Conservation (phyloP, 2,797 vertebrate species). For the Ctenopoma kingsleyae region DNA sequence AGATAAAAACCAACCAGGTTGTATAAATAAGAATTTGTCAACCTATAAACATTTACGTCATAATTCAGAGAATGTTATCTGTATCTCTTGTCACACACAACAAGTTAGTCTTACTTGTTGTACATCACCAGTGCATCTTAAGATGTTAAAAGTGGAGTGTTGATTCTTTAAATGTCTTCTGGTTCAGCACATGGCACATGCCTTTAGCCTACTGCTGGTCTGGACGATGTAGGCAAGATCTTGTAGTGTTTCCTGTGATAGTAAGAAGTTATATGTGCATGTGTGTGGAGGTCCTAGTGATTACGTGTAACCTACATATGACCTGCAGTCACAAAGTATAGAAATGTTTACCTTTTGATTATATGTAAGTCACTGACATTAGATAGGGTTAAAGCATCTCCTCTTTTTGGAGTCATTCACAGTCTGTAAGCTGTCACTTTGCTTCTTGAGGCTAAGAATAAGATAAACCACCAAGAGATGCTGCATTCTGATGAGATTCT, state of each 20-base stretch:
- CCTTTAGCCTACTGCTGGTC: neutral
- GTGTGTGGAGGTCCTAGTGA: conserved; percentile 7
- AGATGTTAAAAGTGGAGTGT: conserved; percentile 42
- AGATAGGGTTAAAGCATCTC: conserved; percentile 6
- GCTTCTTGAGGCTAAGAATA: conserved; percentile 8
- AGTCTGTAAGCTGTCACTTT: neutral
- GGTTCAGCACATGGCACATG: conserved; percentile 23
- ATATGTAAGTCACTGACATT: neutral
- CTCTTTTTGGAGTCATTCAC: conserved; percentile 14
- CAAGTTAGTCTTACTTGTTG: neutral
- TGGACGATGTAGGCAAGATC: neutral
- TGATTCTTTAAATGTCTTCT: conserved; percentile 36
- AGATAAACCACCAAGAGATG: conserved; percentile 14
- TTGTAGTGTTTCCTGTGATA: conserved; percentile 13
- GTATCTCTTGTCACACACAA: conserved; percentile 5
- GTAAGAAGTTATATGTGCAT: conserved; percentile 8
- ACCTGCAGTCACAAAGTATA: neutral
- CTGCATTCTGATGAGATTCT: conserved; percentile 17
- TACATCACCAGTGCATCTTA: conserved; percentile 5
- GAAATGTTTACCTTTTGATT: neutral
- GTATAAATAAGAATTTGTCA: conserved; percentile 40
- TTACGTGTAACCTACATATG: neutral
- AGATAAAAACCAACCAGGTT: conserved; percentile 44
- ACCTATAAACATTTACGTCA: conserved; percentile 28
- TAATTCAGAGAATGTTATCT: conserved; percentile 8